Base-by-base conservation (phyloP, 2,113 vertebrate species). In the Sitta europaea region DNA sequence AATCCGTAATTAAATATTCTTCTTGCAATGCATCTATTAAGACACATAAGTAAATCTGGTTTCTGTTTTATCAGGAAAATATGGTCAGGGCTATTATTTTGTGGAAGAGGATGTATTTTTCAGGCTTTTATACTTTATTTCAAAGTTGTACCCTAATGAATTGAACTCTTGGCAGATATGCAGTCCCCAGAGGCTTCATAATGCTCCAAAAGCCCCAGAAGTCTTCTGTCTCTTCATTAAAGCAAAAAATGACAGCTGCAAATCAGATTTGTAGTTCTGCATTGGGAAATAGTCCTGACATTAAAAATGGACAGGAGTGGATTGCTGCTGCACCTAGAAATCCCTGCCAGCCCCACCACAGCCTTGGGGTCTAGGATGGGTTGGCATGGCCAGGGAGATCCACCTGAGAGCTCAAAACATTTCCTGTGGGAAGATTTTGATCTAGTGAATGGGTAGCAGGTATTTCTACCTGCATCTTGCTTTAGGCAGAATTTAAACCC, bases 1-100 rank as follows among this genome's bases (percentile, higher is more conserved):
- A 59, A 71, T 23, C n/a, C 9, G 20, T 78, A 95, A 85, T 96
- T 86, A 92, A 94, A 74, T 94, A 65, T 61, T 88, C 75, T 55
- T 82, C 61, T 86, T 67, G 17, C 51, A 66, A 45, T 68, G 24
- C 28, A 74, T 91, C 71, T 77, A 19, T 57, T 90, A 96, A 95
- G 43, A 4, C 25, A 38, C 43, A 25, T 36, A 73, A 87, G 55
- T 43, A 78, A 67, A 48, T 67, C 24, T 84, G 45, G 12, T 82
- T 93, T 93, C 53, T 68, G 18, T 55, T 90, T 67, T 57, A 68
- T 55, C 36, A 82, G 11, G 20, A 87, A 91, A 80, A 74, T 24
- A 28, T 57, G 31, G 22, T 86, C 35, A 92, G 31, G 57, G 48
- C 43, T 91, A 42, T 84, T 92, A 77, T 10, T 55, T 79, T 40